These are phyloP conservation scores for Telmatherina bonti DNA, from an alignment of 2,797 vertebrate genomes.

Conservation along the genomic window DNA sequence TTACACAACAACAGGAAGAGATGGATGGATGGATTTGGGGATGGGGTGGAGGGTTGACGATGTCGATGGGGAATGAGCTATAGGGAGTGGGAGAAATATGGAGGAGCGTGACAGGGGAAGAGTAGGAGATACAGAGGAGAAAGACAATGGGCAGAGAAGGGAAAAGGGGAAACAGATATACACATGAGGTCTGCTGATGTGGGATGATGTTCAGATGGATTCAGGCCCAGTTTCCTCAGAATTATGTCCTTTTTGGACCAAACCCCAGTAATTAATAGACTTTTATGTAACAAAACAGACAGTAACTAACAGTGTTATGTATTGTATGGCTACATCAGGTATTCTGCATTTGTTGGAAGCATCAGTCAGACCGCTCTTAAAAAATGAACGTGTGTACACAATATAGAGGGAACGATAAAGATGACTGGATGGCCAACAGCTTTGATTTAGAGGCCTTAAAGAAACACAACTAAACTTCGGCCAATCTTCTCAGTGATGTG, in stretches of 20 bases:
- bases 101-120: constrained; percentile 32
- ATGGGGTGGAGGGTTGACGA: not conserved
- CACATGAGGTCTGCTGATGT: constrained; percentile 9
- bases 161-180: not conserved
- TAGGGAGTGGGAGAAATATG: constrained; percentile 40
- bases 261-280: not conserved
- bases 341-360: not conserved
- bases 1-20: constrained; percentile 43
- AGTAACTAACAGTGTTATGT: not conserved
- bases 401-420: not conserved
- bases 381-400: not conserved
- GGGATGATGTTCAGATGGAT: constrained; percentile 1
- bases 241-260: constrained; percentile 1
- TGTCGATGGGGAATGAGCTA: constrained; percentile 44
- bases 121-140: constrained; percentile 21
- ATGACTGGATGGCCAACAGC: too few species aligned
- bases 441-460: too few species aligned
- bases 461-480: too few species aligned
- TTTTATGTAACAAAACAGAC: not conserved
- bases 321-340: not conserved
- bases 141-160: constrained; percentile 8
- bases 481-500: too few species aligned
- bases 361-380: not conserved
- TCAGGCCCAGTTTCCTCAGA: not conserved
- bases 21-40: constrained; percentile 28